Percentiles rank a stretch among this genome's conserved stretches.
phyloP scores from a whole-genome alignment of 2,888 invertebrate species.

The Dioctria rufipes region DNA sequence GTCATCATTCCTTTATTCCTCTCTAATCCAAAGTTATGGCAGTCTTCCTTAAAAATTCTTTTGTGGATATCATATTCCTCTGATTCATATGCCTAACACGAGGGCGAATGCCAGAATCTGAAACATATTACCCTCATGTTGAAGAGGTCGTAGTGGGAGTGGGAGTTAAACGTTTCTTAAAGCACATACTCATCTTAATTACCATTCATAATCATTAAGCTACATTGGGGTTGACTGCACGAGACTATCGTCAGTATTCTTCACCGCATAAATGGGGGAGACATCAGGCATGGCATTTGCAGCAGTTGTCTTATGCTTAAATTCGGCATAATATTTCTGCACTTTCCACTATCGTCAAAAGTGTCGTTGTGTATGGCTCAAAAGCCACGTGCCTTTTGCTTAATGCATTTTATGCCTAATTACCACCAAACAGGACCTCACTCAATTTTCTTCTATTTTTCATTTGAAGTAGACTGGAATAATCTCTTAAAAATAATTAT shows the following conservation, averaged over 20 bases:
- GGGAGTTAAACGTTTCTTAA: conserved; percentile 52
- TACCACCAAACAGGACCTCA: conserved; percentile 21
- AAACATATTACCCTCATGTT: conserved; percentile 5
- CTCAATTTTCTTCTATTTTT: conserved; percentile 8
- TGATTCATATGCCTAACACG: conserved; percentile 50
- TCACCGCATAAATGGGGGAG: background rate
- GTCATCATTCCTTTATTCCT: conserved; percentile 53
- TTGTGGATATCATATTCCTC: conserved; percentile 51
- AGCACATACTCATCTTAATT: conserved; percentile 58
- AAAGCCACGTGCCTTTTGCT: conserved; percentile 53
- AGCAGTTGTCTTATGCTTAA: background rate
- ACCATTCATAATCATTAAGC: conserved; percentile 59
- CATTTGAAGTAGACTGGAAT: background rate
- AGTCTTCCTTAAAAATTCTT: conserved; percentile 25
- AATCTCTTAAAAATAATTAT: conserved; percentile 21
- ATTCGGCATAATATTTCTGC: background rate
- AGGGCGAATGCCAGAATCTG: background rate
- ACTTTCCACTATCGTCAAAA: conserved; percentile 50
- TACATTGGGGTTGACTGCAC: conserved; percentile 48
- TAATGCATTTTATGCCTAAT: conserved; percentile 56
- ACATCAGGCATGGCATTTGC: background rate
- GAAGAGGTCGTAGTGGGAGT: background rate
- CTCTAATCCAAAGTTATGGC: conserved; percentile 46
- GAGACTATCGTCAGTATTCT: conserved; percentile 13
- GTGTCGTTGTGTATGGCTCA: conserved; percentile 49